phyloP scores from a whole-genome alignment of 2,113 vertebrate genomes.

The Sterna hirundo region DNA sequence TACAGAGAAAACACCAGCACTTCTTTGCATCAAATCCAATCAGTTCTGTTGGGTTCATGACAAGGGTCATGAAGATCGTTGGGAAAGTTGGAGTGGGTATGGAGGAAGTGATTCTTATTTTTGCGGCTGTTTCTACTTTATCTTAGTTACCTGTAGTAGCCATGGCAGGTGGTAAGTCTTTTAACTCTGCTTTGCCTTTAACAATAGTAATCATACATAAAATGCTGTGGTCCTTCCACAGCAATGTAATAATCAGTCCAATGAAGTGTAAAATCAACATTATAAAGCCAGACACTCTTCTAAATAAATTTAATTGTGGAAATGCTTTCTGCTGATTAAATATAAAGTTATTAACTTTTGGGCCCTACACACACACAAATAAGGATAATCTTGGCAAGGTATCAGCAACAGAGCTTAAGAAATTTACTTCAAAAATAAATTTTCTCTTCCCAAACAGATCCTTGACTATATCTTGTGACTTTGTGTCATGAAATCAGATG shows the following conservation, averaged over 20 bases:
- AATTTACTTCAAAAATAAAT: background rate
- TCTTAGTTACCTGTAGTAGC: background rate
- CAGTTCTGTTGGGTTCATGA: background rate
- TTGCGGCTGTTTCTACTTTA: background rate
- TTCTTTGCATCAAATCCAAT: background rate
- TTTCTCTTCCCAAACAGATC: background rate
- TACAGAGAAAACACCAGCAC: background rate
- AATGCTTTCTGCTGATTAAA: background rate
- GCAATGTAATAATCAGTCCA: background rate
- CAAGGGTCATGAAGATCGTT: background rate
- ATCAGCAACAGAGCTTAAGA: background rate
- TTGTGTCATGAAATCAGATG: background rate
- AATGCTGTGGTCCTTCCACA: background rate
- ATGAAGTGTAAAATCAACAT: background rate
- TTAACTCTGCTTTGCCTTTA: background rate
- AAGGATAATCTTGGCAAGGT: background rate
- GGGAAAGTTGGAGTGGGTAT: background rate
- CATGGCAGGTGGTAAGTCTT: background rate
- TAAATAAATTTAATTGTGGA: background rate
- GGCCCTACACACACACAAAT: background rate
- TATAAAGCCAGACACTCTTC: background rate
- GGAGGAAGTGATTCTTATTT: background rate
- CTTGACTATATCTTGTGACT: background rate
- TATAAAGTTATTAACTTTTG: background rate
- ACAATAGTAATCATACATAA: background rate